Evolutionary conservation across 2,113 vertebrate genomes (phyloP).

Genomic region (Gasterosteus aculeatus): DNA sequence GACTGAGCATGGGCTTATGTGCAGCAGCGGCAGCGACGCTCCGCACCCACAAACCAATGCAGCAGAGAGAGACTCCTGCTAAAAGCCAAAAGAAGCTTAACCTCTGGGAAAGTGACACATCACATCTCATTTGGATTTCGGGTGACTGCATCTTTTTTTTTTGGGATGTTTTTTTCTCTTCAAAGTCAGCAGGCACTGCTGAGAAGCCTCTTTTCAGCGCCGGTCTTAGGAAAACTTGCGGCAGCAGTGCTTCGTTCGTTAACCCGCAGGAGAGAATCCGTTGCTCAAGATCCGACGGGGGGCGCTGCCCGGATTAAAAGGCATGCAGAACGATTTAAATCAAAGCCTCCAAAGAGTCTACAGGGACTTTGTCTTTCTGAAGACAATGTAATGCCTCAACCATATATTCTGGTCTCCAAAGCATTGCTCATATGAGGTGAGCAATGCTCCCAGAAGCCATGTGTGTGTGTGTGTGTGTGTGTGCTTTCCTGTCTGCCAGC

Average conservation of each 20-base stretch:
- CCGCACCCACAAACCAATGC: slow-evolving; percentile 24
- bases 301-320: slow-evolving; percentile 45
- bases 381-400: slow-evolving; percentile 42
- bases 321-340: slow-evolving; percentile 38
- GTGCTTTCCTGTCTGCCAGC: slow-evolving; percentile 39
- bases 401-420: slow-evolving; percentile 36
- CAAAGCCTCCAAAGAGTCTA: slow-evolving; percentile 50
- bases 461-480: slow-evolving; percentile 30
- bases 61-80: slow-evolving; percentile 40
- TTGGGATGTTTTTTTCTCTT: not conserved
- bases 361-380: slow-evolving; percentile 50
- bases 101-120: slow-evolving; percentile 64
- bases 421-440: slow-evolving; percentile 27
- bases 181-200: slow-evolving; percentile 9
- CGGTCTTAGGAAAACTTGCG: slow-evolving; percentile 36
- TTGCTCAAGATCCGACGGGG: slow-evolving; percentile 44
- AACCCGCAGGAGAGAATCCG: slow-evolving; percentile 53
- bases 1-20: slow-evolving; percentile 66
- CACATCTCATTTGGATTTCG: slow-evolving; percentile 55
- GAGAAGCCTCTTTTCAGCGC: slow-evolving; percentile 37
- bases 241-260: slow-evolving; percentile 38
- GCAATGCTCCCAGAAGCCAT: slow-evolving; percentile 13
- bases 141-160: slow-evolving; percentile 54
- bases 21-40: slow-evolving; percentile 31
- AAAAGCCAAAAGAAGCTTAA: slow-evolving; percentile 57